Base-by-base conservation (phyloP, 2,888 invertebrate genomes). In the Megalurothrips usitatus region DNA sequence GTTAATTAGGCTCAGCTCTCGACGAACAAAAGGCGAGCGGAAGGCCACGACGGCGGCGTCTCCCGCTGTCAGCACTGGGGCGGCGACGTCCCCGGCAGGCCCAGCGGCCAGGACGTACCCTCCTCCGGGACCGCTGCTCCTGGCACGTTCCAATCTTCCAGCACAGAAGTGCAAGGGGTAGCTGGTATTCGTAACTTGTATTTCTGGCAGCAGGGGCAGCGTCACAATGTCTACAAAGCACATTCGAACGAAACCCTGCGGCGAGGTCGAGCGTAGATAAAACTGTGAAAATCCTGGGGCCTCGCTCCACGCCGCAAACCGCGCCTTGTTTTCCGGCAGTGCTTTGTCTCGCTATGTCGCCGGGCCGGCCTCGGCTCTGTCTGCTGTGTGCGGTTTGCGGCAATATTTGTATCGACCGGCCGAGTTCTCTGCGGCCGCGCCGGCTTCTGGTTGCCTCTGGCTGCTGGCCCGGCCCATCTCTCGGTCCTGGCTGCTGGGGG, bases 331-430 rank as follows among this genome's bases (percentile, higher is more conserved):
- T 43, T 43, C 34, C 2, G 34, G 34, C 34, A 43, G 34, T 43
- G 34, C 34, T 43, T 43, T 43, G 34, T 43, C 34, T 6, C 34
- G 34, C 34, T 43, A 43, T 6, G 34, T 6, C 6, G 52, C 52
- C 10, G 52, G 19, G 12, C 14, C 14, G n/a, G 58, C 58, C 58
- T 1, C 6, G 11, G 58, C 58, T n/a, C 58, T 6, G 58, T n/a
- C 19, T 58, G 58, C 58, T 6, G 58, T 75, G 68, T 26, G 68
- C 68, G 68, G 68, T 75, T 75, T 75, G 68, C 68, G n/a, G 23
- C 68, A 75, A 75, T 75, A 75, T 75, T 75, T 75, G 68, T 75
- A 75, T 75, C 68, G 68, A 75, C 68, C 68, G 68, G 68, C n/a
- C n/a, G 34, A 43, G 34, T 43, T 43, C 34, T 43, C 34, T 43